Evolutionary conservation across 2,113 vertebrate genomes (phyloP).

Genomic region (Mus pahari): DNA sequence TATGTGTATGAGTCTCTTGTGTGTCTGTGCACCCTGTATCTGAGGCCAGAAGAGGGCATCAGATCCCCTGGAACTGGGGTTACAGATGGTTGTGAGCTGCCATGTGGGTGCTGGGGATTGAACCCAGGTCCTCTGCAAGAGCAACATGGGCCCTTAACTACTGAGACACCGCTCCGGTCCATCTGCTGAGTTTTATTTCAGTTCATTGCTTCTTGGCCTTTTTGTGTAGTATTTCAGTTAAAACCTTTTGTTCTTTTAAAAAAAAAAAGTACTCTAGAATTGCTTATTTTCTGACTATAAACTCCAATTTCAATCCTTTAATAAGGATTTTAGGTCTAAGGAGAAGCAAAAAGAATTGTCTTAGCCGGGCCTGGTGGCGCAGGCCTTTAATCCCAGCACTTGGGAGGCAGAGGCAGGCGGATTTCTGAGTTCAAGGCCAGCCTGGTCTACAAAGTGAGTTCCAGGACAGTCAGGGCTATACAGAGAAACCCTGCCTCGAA

Average conservation of each 20-base stretch:
- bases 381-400: too few relatives aligned
- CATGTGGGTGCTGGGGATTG: neutral
- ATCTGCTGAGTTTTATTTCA: neutral
- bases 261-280: neutral
- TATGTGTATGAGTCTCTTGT: neutral
- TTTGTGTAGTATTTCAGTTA: neutral
- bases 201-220: too few relatives aligned
- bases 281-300: neutral
- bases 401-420: too few relatives aligned
- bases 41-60: neutral
- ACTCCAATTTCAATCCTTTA: neutral
- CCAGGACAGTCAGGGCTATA: too few relatives aligned
- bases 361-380: too few relatives aligned
- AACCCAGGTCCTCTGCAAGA: neutral
- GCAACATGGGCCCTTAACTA: neutral
- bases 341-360: neutral
- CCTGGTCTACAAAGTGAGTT: too few relatives aligned
- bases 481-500: too few relatives aligned
- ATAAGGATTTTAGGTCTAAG: neutral
- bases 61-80: neutral
- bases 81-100: neutral
- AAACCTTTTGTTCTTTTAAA: constrained; percentile 38
- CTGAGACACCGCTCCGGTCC: neutral
- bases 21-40: neutral
- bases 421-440: too few relatives aligned